Base-by-base conservation (phyloP, 2,113 vertebrate species). In the Callipepla californica region DNA sequence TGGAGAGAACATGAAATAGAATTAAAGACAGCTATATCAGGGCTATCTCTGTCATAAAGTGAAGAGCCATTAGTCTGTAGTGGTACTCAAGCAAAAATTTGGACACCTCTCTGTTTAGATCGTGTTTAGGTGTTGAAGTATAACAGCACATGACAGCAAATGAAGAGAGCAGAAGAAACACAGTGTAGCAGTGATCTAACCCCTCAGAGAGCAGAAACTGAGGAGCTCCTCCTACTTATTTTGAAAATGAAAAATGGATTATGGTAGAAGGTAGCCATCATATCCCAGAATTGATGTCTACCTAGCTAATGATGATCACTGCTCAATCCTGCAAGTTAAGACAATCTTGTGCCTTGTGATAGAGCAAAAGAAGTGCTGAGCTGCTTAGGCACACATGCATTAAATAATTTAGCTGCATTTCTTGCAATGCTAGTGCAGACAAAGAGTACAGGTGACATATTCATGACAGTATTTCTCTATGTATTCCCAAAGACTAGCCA, bases 371-470 rank as follows among this genome's bases (percentile, higher is more conserved):
- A 21, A 15, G 26, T 2, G 61, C 25, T 32, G 67, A 75, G 32
- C 44, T 59, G 18, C 8, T 30, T 38, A 22, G 25, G 51, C 47
- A 80, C 40, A 28, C 3, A 2, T 13, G 9, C 8, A 0, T 63
- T 22, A 80, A 4, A 45, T 4, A 3, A 17, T 70, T 30, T 55
- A 51, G 30, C 12, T 72, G 13, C 44, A 12, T 28, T 67, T 81
- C 50, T n/a, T 11, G 0, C 34, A 40, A 10, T 6, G 7, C 6
- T 53, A 13, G 1, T 2, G 8, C 25, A 45, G 59, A 6, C 55
- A 45, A 34, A 48, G 32, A 48, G 26, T 9, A 28, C 3, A 5
- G 3, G 0, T 5, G 15, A 34, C 8, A 4, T 36, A n/a, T 17
- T 62, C 0, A 0, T 9, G 16, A 75, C 36, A 75, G 38, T 4